A percentile compares a stretch with the other conserved stretches of the same genome.
phyloP scores from a whole-genome alignment of 2,797 vertebrate species.

The Melanotaenia pygmaea region DNA sequence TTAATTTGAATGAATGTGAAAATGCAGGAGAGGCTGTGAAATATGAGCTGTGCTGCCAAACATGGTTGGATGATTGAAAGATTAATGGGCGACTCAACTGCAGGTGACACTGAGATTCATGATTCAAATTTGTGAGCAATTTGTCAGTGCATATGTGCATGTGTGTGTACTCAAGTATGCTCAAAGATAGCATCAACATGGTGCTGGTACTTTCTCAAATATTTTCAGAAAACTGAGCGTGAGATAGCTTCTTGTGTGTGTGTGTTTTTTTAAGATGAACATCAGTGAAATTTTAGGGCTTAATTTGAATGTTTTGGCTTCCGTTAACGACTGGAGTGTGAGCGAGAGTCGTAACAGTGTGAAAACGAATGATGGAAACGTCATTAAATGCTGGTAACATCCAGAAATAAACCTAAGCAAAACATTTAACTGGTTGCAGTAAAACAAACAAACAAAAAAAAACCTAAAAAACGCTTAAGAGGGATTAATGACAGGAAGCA shows the following conservation, averaged over 20 bases:
- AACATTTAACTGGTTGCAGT: constrained; percentile 55
- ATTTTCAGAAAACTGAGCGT: constrained; percentile 12
- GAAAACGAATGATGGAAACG: constrained; percentile 67
- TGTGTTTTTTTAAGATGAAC: constrained; percentile 39
- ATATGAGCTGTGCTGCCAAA: constrained; percentile 18
- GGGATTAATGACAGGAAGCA: constrained; percentile 35
- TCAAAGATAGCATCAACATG: constrained; percentile 26
- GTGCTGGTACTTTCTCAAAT: constrained; percentile 1
- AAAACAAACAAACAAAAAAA: constrained; percentile 50
- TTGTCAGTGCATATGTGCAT: constrained; percentile 15
- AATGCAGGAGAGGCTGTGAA: neutral
- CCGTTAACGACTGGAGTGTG: constrained; percentile 50
- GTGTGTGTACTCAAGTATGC: neutral
- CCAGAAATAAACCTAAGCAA: constrained; percentile 57
- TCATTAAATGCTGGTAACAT: constrained; percentile 65
- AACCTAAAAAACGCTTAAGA: constrained; percentile 65
- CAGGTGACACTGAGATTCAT: constrained; percentile 50
- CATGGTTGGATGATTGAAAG: constrained; percentile 49
- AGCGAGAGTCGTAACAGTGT: constrained; percentile 43
- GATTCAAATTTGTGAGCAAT: constrained; percentile 35
- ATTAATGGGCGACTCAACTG: constrained; percentile 58
- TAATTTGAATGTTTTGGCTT: constrained; percentile 68
- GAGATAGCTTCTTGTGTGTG: no score
- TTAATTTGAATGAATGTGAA: constrained; percentile 17
- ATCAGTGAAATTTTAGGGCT: constrained; percentile 62